phyloP scores from a whole-genome alignment of 1,140 invertebrate species.

The Lepidotrigona ventralis region DNA sequence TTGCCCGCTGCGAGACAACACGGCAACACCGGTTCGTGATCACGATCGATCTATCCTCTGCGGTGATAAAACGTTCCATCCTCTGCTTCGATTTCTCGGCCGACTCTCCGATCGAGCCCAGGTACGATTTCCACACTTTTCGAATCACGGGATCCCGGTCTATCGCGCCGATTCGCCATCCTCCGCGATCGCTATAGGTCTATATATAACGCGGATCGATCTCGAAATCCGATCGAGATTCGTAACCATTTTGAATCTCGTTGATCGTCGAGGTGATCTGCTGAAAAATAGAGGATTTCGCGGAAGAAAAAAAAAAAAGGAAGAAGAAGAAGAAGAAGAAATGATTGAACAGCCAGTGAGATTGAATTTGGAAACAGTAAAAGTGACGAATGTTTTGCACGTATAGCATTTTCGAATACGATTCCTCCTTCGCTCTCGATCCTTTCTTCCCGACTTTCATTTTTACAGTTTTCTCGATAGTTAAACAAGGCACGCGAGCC shows the following conservation, averaged over 20 bases:
- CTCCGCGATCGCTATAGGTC: background rate
- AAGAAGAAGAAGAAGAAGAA: background rate
- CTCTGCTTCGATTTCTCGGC: too few species aligned
- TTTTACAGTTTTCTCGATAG: too few species aligned
- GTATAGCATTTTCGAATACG: background rate
- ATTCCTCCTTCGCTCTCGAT: background rate
- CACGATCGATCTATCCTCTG: background rate
- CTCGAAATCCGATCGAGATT: too few species aligned
- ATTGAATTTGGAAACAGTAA: background rate
- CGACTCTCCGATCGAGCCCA: background rate
- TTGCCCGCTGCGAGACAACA: background rate
- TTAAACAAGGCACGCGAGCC: too few species aligned
- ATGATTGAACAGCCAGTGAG: background rate
- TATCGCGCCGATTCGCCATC: too few species aligned
- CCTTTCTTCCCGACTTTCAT: background rate
- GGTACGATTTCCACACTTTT: background rate
- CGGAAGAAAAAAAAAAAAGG: too few species aligned
- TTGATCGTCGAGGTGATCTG: background rate
- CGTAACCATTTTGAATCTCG: too few species aligned
- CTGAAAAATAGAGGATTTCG: background rate
- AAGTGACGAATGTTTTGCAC: too few species aligned
- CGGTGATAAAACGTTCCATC: slow-evolving; percentile 35
- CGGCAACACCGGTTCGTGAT: slow-evolving; percentile 11
- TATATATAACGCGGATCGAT: too few species aligned
- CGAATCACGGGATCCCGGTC: too few species aligned